Evolutionary conservation across 2,888 invertebrate genomes (phyloP).

Genomic region (Lasioglossum villosulum): DNA sequence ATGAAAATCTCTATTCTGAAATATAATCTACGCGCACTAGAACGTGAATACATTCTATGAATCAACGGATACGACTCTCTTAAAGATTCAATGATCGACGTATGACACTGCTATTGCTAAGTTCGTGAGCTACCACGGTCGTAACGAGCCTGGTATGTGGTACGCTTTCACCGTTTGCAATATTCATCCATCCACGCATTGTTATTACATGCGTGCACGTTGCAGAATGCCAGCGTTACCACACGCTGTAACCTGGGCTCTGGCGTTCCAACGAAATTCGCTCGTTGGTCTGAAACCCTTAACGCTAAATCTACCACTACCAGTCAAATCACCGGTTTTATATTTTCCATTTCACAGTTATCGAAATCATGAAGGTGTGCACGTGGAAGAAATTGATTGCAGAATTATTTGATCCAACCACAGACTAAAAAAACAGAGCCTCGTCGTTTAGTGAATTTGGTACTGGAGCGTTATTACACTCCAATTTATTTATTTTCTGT

Average conservation of each 20-base stretch:
- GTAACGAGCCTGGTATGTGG: constrained; percentile 76
- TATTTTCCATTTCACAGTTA: no score
- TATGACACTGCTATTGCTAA: constrained; percentile 33
- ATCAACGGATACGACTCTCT: not conserved
- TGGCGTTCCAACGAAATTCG: not conserved
- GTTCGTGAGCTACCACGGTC: constrained; percentile 43
- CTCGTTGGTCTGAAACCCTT: not conserved
- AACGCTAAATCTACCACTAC: no score
- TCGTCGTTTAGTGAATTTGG: no score
- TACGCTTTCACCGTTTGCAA: constrained; percentile 80
- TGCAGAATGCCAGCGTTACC: constrained; percentile 39
- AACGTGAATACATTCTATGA: not conserved
- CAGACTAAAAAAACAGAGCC: no score
- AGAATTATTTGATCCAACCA: no score
- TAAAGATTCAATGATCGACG: constrained; percentile 46
- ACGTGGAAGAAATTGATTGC: no score
- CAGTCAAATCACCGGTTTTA: no score
- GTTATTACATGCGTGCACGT: constrained; percentile 66
- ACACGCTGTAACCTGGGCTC: constrained; percentile 23
- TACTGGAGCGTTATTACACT: no score
- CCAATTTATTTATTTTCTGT: no score
- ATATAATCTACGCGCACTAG: not conserved
- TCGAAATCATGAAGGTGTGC: no score
- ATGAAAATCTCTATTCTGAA: not conserved
- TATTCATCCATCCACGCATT: constrained; percentile 74